A percentile compares a stretch with the other conserved stretches of the same genome.
Evolutionary conservation across 1,140 invertebrate genomes (phyloP).

Genomic region (Drosophila arawakana): DNA sequence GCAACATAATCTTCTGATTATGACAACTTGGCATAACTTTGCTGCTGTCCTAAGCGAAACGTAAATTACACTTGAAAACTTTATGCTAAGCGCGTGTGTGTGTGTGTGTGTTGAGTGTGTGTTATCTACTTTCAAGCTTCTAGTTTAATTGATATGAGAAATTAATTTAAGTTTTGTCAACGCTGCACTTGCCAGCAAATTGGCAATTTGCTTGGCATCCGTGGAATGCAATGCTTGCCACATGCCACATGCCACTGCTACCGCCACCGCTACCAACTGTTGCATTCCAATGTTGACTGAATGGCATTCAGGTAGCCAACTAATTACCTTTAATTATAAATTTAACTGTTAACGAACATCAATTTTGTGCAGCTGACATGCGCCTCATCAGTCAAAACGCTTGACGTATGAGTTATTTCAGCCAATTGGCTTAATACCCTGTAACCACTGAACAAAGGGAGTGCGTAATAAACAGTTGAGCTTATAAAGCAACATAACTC

Average conservation of each 20-base stretch:
- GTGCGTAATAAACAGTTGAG: neutral
- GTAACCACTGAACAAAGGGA: neutral
- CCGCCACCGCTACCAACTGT: constrained; percentile 43
- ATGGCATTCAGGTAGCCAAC: constrained; percentile 29
- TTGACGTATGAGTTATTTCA: constrained; percentile 64
- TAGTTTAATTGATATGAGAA: constrained; percentile 44
- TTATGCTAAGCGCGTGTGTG: constrained; percentile 8
- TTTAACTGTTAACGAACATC: constrained; percentile 31
- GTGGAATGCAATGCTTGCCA: constrained; percentile 33
- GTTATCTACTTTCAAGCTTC: constrained; percentile 42
- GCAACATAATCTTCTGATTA: constrained; percentile 77
- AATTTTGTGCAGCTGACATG: constrained; percentile 35
- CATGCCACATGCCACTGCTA: constrained; percentile 8
- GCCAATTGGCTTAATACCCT: constrained; percentile 7
- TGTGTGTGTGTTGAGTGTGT: neutral
- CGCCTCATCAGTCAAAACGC: constrained; percentile 41
- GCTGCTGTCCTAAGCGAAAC: constrained; percentile 53
- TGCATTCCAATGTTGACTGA: constrained; percentile 44
- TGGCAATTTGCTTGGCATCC: constrained; percentile 44
- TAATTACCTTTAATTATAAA: constrained; percentile 72
- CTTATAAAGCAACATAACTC: no score
- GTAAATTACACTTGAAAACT: constrained; percentile 66
- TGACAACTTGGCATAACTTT: constrained; percentile 56
- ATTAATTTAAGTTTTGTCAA: constrained; percentile 67
- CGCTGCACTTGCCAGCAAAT: constrained; percentile 39